Conservation (phyloP, 2,113 vertebrate species). For the Gnathonemus longibarbis region DNA sequence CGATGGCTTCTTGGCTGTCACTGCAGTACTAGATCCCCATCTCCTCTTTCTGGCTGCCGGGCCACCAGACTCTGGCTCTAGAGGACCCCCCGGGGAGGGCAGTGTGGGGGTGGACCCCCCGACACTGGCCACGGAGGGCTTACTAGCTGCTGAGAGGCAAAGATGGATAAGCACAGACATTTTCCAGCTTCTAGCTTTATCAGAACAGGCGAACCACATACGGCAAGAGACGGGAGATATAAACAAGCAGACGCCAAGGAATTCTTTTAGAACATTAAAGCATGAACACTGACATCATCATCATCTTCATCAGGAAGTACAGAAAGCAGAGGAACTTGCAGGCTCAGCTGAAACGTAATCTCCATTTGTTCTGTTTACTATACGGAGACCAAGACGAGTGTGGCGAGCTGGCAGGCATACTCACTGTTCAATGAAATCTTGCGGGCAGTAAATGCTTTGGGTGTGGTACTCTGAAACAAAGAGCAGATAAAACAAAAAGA, state of each 20-base stretch:
- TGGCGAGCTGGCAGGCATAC: slow-evolving; percentile 23
- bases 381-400: not conserved
- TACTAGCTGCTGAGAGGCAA: slow-evolving; percentile 44
- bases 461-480: slow-evolving; percentile 59
- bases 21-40: slow-evolving; percentile 82
- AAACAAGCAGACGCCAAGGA: not conserved
- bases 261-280: not conserved
- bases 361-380: not conserved
- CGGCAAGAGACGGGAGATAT: not conserved
- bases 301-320: not conserved
- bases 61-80: slow-evolving; percentile 58
- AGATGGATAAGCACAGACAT: not conserved
- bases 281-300: not conserved
- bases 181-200: not conserved
- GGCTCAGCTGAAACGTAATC: not conserved
- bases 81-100: slow-evolving; percentile 42
- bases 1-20: slow-evolving; percentile 82
- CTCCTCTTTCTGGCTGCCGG: slow-evolving; percentile 74
- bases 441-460: slow-evolving; percentile 63
- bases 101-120: slow-evolving; percentile 22
- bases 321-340: not conserved
- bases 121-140: slow-evolving; percentile 42
- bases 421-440: slow-evolving; percentile 66
- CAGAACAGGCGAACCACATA: not conserved
- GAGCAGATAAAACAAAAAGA: slow-evolving; percentile 57